A percentile compares a stretch with the other conserved stretches of the same genome.
Evolutionary conservation across 2,888 invertebrate genomes (phyloP).

Genomic region (Sicus ferrugineus): DNA sequence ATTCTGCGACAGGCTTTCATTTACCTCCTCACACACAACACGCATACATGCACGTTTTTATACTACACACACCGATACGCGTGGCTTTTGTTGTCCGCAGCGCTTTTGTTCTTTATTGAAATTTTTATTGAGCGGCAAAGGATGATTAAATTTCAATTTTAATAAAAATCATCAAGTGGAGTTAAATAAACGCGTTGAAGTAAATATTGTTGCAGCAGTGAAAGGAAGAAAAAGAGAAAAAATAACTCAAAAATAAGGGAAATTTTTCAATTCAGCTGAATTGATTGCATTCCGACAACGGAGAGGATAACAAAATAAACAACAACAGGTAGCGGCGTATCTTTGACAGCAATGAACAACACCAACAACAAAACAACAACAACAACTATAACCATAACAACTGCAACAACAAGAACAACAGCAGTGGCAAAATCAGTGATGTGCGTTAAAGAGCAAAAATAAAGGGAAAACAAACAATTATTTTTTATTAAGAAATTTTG

Average conservation of each 20-base stretch:
- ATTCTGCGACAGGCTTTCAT: background rate
- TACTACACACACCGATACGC: background rate
- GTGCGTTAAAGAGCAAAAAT: no score
- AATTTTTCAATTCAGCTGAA: conserved; percentile 6
- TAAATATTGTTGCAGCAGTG: background rate
- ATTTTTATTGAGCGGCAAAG: background rate
- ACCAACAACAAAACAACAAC: background rate
- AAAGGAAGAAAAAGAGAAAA: background rate
- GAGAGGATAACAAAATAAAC: background rate
- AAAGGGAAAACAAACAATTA: no score
- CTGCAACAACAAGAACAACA: no score
- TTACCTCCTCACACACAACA: background rate
- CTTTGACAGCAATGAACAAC: background rate
- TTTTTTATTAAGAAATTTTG: no score
- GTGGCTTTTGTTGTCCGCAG: background rate
- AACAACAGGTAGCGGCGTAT: background rate
- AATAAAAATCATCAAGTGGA: background rate
- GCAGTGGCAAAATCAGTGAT: no score
- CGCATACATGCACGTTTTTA: background rate
- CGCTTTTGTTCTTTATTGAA: conserved; percentile 4
- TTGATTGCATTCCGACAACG: conserved; percentile 6
- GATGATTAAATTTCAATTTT: conserved; percentile 7
- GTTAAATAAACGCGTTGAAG: background rate
- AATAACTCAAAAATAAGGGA: background rate
- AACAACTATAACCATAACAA: background rate